These are phyloP conservation scores for Nothoprocta pentlandii DNA, from an alignment of 2,113 vertebrate genomes.

Conservation along the genomic window DNA sequence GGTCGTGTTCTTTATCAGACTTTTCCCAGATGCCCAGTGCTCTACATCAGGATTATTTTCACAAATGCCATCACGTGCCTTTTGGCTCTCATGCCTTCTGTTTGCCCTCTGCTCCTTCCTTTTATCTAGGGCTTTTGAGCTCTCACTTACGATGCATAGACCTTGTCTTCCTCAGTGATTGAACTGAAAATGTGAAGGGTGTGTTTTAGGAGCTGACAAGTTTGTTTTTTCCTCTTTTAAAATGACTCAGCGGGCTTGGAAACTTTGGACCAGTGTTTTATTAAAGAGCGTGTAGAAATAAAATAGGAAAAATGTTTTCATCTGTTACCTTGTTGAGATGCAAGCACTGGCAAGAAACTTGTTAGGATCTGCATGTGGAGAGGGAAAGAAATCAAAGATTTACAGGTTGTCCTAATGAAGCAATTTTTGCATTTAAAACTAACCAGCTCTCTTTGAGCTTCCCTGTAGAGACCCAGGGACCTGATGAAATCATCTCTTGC, in stretches of 20 bases:
- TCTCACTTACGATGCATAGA: neutral
- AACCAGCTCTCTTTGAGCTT: neutral
- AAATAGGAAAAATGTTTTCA: neutral
- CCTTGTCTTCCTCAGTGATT: neutral
- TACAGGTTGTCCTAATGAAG: neutral
- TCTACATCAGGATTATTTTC: conserved; percentile 7
- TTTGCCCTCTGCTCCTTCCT: neutral
- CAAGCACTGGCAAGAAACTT: neutral
- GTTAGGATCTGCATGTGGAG: neutral
- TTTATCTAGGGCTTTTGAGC: neutral
- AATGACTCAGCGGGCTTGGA: neutral
- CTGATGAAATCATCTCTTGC: neutral
- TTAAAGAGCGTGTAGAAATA: neutral
- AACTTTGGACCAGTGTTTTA: neutral
- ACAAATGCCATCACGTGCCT: neutral
- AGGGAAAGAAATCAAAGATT: neutral
- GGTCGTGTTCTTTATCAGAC: neutral
- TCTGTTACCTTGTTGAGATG: neutral
- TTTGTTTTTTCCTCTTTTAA: neutral
- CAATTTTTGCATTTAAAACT: neutral
- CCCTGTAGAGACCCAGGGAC: neutral
- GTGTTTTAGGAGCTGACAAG: neutral
- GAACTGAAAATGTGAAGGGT: neutral
- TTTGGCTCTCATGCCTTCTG: neutral
- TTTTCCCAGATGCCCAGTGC: conserved; percentile 29